Evolutionary conservation across 1,140 invertebrate genomes (phyloP), one percentile per base, ranked within the genome.

Genomic region (Phortica variegata): DNA sequence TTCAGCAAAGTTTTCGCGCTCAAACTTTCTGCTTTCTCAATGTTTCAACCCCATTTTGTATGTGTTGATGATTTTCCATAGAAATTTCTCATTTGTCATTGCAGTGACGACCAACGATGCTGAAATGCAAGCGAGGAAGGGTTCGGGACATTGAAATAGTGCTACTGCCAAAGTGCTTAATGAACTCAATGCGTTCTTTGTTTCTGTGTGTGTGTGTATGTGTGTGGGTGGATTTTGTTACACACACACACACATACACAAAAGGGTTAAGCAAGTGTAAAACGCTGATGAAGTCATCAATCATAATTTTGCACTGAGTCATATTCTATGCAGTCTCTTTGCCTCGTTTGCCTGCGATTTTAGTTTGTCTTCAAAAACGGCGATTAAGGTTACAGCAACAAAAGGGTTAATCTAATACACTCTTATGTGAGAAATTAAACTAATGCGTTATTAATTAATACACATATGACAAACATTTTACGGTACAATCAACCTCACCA

Each of bases 251-350:
- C n/a, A n/a, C n/a, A 41, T 47, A 39, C 53, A 66, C 62, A 66
- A 66, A 66, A 58, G 63, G 63, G 63, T 66, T 66, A 66, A 66
- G 12, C 63, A 66, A 66, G 63, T 68, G 63, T 60, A 63, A 66
- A 65, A 19, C 6, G 16, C 15, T 15, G 9, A 21, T 45, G 46
- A 56, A 36, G 34, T 68, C 56, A 66, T 66, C 63, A 66, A 63
- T 68, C 63, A 68, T 66, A 66, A 68, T 63, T 41, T 20, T 45
- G 21, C 34, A 29, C 13, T 34, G 32, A 34, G 32, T 34, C 13
- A 29, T 12, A 29, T 7, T n/a, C n/a, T n/a, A n/a, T n/a, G n/a
- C n/a, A n/a, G n/a, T n/a, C n/a, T n/a, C n/a, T n/a, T n/a, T n/a
- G n/a, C n/a, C n/a, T n/a, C n/a, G n/a, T n/a, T n/a, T n/a, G n/a